Conservation (phyloP, 2,888 invertebrate genomes). For the Diaperis boleti region DNA sequence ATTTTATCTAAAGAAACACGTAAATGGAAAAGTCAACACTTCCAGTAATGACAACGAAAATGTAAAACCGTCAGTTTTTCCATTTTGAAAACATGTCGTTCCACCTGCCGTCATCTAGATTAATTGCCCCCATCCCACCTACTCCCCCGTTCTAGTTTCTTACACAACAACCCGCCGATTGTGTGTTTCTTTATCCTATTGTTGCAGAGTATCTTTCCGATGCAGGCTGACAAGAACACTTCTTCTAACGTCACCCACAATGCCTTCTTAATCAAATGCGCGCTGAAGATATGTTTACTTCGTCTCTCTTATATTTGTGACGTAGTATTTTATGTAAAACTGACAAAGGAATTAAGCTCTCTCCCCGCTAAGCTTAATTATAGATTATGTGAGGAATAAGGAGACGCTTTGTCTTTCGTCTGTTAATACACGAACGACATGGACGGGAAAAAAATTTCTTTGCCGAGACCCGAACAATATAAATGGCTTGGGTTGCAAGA, state of each 20-base stretch:
- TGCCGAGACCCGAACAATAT: conserved; percentile 27
- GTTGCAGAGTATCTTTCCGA: conserved; percentile 64
- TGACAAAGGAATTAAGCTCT: conserved; percentile 53
- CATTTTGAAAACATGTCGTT: not conserved
- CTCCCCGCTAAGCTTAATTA: conserved; percentile 48
- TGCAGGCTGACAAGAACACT: conserved; percentile 66
- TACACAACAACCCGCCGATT: conserved; percentile 50
- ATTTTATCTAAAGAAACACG: too few relatives aligned
- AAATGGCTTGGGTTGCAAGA: conserved; percentile 20
- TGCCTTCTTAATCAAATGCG: conserved; percentile 64
- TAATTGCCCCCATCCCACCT: conserved; percentile 14
- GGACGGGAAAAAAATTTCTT: conserved; percentile 28
- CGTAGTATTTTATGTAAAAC: conserved; percentile 56
- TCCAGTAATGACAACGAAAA: too few relatives aligned
- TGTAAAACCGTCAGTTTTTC: not conserved
- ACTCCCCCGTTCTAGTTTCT: conserved; percentile 48
- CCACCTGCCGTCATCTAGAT: conserved; percentile 19
- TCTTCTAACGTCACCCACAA: conserved; percentile 63
- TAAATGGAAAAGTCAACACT: too few relatives aligned
- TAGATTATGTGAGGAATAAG: conserved; percentile 49
- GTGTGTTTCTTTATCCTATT: conserved; percentile 62
- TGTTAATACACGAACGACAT: conserved; percentile 22
- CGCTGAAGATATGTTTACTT: conserved; percentile 62
- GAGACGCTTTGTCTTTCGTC: conserved; percentile 42
- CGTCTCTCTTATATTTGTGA: conserved; percentile 58